A percentile compares a stretch with the other conserved stretches of the same genome.
Evolutionary conservation across 2,113 vertebrate genomes (phyloP).

Genomic region (Nicator chloris): DNA sequence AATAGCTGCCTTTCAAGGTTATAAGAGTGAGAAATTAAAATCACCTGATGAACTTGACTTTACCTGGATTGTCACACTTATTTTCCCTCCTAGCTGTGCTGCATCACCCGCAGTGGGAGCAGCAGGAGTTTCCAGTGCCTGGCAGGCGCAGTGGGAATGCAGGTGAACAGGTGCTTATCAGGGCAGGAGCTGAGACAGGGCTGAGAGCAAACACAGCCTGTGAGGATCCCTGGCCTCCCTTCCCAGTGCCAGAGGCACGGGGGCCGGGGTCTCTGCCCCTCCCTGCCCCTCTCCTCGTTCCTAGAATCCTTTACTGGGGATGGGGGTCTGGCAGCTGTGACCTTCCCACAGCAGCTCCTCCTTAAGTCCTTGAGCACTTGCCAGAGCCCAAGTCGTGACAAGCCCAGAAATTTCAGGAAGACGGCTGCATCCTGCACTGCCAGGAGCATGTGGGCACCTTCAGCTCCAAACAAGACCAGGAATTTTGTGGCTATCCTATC

Average conservation of each 20-base stretch:
- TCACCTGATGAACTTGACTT: not conserved
- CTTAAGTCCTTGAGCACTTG: not conserved
- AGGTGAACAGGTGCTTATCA: not conserved
- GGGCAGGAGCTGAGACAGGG: not conserved
- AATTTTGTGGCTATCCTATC: not conserved
- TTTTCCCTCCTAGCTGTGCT: not conserved
- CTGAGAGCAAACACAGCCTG: not conserved
- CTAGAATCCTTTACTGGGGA: not conserved
- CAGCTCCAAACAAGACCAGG: not conserved
- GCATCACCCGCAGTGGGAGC: fast-evolving
- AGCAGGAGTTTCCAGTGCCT: not conserved
- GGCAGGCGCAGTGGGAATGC: not conserved
- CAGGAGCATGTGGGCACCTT: fast-evolving
- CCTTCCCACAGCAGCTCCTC: not conserved
- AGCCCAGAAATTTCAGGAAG: not conserved
- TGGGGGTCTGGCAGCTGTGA: not conserved
- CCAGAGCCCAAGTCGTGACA: not conserved
- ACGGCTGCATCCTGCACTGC: fast-evolving
- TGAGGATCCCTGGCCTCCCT: not conserved
- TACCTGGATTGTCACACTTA: fast-evolving
- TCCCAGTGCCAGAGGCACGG: fast-evolving
- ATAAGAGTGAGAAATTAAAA: not conserved
- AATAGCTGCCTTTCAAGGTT: not conserved
- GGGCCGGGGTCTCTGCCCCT: not conserved
- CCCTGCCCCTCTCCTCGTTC: not conserved